A percentile compares a stretch with the other conserved stretches of the same genome.
These are phyloP conservation scores for Podotricha telesiphe DNA, from an alignment of 2,888 invertebrate species.

Conservation along the genomic window DNA sequence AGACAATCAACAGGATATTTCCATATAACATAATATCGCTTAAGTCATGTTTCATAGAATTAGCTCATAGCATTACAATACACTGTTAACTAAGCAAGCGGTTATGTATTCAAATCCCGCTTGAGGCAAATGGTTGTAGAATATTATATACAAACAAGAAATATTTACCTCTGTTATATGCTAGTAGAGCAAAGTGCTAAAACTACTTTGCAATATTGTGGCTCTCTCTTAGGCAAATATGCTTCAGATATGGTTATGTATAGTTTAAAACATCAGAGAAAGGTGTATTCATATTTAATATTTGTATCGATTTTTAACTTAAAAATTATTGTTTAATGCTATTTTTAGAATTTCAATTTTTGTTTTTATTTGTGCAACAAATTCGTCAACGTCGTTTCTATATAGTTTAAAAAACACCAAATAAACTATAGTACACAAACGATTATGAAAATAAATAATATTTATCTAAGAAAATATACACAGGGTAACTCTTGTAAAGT, in stretches of 20 bases:
- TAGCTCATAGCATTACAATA: too few species aligned
- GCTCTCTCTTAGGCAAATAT: neutral
- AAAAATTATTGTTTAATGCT: too few species aligned
- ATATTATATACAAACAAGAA: neutral
- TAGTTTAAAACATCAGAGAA: neutral
- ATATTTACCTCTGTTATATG: neutral
- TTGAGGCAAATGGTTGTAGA: slow-evolving; percentile 1
- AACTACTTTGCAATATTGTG: slow-evolving; percentile 10
- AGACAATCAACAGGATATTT: too few species aligned
- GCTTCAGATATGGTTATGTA: neutral
- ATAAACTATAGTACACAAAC: neutral
- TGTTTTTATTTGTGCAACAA: too few species aligned
- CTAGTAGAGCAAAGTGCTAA: neutral
- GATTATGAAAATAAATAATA: neutral
- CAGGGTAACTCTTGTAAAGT: slow-evolving; percentile 33
- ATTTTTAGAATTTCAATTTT: too few species aligned
- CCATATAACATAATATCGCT: too few species aligned
- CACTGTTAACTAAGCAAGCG: neutral
- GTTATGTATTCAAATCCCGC: neutral
- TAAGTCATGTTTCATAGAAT: too few species aligned
- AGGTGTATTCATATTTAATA: neutral
- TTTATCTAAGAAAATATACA: slow-evolving; percentile 27
- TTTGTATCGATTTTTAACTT: too few species aligned
- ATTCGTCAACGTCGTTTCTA: too few species aligned
- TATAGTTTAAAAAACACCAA: too few species aligned